phyloP scores from a whole-genome alignment of 2,113 vertebrate species.

The Lasiurus borealis region DNA sequence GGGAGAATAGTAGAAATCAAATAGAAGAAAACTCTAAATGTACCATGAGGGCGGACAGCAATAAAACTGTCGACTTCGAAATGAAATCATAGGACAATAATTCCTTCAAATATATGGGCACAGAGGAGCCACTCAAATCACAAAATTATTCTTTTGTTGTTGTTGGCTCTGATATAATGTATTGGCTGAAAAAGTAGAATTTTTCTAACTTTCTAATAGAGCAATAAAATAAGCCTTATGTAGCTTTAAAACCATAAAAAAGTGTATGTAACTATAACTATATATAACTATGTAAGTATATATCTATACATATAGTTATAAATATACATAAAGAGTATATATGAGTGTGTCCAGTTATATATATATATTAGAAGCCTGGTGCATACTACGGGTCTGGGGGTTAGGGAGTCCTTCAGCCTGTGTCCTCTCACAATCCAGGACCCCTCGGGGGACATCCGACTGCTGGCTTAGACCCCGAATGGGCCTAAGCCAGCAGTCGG shows the following conservation, averaged over 20 bases:
- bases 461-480: too few species aligned
- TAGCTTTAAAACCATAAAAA: not conserved
- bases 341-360: not conserved
- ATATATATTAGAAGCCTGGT: not conserved
- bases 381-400: too few species aligned
- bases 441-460: too few species aligned
- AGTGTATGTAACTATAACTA: not conserved
- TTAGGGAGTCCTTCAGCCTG: too few species aligned
- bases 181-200: not conserved
- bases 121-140: slow-evolving; percentile 10
- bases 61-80: slow-evolving; percentile 45
- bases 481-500: too few species aligned
- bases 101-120: not conserved
- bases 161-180: not conserved
- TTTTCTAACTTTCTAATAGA: slow-evolving; percentile 45
- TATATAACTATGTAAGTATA: not conserved
- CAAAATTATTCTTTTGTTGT: not conserved
- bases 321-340: not conserved
- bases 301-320: not conserved
- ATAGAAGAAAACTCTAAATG: slow-evolving; percentile 26
- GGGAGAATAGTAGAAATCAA: slow-evolving; percentile 37
- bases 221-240: not conserved
- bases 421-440: too few species aligned
- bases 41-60: not conserved
- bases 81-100: slow-evolving; percentile 46